These are phyloP conservation scores for Manis javanica DNA, from an alignment of 2,797 vertebrate genomes.

Conservation along the genomic window DNA sequence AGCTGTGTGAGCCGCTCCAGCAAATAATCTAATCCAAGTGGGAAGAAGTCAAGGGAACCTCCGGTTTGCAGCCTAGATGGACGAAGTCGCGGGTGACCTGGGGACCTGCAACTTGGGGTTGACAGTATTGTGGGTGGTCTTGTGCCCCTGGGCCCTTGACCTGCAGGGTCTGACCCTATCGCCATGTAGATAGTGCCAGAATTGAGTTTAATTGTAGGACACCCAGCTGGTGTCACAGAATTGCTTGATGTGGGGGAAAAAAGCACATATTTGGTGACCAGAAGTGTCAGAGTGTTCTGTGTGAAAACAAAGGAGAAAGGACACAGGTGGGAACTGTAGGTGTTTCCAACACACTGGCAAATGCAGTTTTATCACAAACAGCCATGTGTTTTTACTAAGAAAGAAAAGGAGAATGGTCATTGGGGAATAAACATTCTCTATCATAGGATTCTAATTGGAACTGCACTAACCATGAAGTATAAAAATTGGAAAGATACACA, in stretches of 20 bases:
- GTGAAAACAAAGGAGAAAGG: neutral
- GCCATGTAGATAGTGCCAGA: neutral
- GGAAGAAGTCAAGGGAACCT: neutral
- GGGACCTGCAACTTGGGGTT: neutral
- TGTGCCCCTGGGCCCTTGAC: neutral
- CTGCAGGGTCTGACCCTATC: neutral
- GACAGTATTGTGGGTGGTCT: neutral
- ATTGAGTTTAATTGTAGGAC: neutral
- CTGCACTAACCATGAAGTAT: too few relatives aligned
- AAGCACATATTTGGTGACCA: neutral
- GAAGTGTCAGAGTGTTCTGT: neutral
- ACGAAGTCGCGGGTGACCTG: neutral
- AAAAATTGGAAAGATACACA: neutral
- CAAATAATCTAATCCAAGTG: neutral
- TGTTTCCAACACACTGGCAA: neutral
- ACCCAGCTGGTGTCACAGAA: neutral
- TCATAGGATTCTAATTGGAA: neutral
- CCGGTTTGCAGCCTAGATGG: neutral
- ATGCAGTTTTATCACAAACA: neutral
- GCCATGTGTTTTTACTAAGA: neutral
- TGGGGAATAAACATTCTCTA: neutral
- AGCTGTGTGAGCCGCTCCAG: neutral
- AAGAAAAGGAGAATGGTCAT: neutral
- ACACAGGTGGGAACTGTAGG: neutral
- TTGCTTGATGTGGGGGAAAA: neutral